phyloP scores from a whole-genome alignment of 1,140 invertebrate genomes.

The Cheumatopsyche charites region DNA sequence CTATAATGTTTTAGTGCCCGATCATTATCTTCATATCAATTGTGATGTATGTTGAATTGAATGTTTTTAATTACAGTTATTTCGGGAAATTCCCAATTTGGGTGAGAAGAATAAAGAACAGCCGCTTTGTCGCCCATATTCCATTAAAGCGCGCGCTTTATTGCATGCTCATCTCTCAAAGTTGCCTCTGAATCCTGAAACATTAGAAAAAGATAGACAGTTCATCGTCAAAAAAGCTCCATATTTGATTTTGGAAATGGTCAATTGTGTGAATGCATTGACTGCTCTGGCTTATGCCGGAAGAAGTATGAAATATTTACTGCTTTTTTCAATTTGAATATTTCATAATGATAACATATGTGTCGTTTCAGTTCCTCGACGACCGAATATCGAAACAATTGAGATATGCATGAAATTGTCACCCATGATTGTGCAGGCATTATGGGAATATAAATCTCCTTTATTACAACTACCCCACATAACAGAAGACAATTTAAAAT shows the following conservation, averaged over 20 bases:
- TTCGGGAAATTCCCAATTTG: constrained; percentile 88
- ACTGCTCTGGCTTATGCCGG: constrained; percentile 90
- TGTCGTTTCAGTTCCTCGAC: constrained; percentile 67
- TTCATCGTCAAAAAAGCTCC: constrained; percentile 93
- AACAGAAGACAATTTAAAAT: constrained; percentile 90
- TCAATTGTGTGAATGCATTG: constrained; percentile 92
- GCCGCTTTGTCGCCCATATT: constrained; percentile 93
- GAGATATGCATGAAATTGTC: constrained; percentile 97
- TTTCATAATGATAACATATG: constrained; percentile 41
- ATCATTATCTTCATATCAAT: too few relatives aligned
- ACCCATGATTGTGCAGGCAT: constrained; percentile 95
- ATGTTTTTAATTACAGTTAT: constrained; percentile 68
- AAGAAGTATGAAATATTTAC: constrained; percentile 69
- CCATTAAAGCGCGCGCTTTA: constrained; percentile 93
- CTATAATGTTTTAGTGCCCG: too few relatives aligned
- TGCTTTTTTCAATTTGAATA: constrained; percentile 26
- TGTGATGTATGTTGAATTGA: too few relatives aligned
- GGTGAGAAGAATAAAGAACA: constrained; percentile 95
- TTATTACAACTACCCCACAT: constrained; percentile 96
- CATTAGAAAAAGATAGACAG: constrained; percentile 83
- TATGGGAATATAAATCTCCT: constrained; percentile 94
- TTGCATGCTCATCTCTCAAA: constrained; percentile 93
- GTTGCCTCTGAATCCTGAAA: constrained; percentile 78
- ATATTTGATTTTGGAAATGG: constrained; percentile 97
- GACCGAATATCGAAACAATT: constrained; percentile 92